A percentile compares a stretch with the other conserved stretches of the same genome.
phyloP scores from a whole-genome alignment of 1,140 invertebrate species.

The Pinna nobilis region DNA sequence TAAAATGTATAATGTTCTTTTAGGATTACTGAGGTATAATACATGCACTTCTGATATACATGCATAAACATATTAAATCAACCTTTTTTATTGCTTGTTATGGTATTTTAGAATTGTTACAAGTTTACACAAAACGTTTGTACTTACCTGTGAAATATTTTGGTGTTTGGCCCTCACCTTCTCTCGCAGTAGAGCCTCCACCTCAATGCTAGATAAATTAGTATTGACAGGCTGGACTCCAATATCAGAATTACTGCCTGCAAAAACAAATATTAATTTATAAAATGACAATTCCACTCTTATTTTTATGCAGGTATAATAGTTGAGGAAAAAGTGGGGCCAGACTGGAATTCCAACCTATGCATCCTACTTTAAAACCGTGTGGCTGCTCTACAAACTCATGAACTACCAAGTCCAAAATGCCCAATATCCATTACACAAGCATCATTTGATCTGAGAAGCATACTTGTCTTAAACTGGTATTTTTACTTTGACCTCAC shows the following conservation, averaged over 20 bases:
- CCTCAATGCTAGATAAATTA: constrained; percentile 66
- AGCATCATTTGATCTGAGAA: too few species aligned
- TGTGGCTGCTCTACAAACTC: too few species aligned
- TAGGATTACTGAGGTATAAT: not conserved
- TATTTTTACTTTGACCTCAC: too few species aligned
- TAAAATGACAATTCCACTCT: not conserved
- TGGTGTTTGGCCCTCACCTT: constrained; percentile 65
- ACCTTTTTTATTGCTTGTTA: not conserved
- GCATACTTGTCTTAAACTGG: too few species aligned
- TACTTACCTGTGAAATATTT: constrained; percentile 61
- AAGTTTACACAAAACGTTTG: not conserved
- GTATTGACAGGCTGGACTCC: constrained; percentile 42
- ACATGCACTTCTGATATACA: not conserved
- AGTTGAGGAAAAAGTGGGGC: too few species aligned
- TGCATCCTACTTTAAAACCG: too few species aligned
- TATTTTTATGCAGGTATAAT: not conserved
- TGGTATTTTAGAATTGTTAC: not conserved
- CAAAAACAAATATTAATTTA: not conserved
- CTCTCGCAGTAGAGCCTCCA: constrained; percentile 65
- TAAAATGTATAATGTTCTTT: not conserved
- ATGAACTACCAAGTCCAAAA: too few species aligned
- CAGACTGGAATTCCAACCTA: too few species aligned
- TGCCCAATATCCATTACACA: too few species aligned
- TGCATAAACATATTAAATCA: not conserved
- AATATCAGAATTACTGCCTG: constrained; percentile 24